Percentiles rank a stretch among this genome's conserved stretches.
Evolutionary conservation across 2,888 invertebrate genomes (phyloP).

Genomic region (Periphyllus acericola): DNA sequence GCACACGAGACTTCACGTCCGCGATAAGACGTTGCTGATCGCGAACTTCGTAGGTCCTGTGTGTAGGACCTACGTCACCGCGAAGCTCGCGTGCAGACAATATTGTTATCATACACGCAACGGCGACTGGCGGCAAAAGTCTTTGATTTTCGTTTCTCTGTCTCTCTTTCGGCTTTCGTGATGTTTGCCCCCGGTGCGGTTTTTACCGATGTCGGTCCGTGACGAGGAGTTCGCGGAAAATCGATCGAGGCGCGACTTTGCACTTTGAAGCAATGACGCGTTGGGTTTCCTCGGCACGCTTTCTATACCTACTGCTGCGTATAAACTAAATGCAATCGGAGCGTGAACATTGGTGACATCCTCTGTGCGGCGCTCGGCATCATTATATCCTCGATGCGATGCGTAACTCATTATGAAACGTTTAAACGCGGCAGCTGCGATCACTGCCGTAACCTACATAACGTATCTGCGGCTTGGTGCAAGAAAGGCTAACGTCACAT

Average conservation of each 20-base stretch:
- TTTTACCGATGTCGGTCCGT: no score
- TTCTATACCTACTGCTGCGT: no score
- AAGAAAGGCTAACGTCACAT: no score
- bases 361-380: neutral
- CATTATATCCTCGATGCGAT: no score
- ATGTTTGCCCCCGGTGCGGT: no score
- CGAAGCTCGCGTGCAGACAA: neutral
- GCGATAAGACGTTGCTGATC: neutral
- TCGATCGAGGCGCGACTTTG: no score
- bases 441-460: no score
- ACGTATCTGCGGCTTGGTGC: no score
- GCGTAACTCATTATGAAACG: no score
- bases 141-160: neutral
- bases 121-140: neutral
- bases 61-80: neutral
- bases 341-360: constrained; percentile 1
- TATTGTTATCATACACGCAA: neutral
- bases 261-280: no score
- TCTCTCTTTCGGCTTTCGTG: neutral
- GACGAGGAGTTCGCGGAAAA: no score
- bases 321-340: neutral
- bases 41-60: neutral
- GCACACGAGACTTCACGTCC: neutral
- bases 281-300: neutral
- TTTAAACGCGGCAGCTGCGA: neutral